Evolutionary conservation across 2,888 invertebrate genomes (phyloP).

Genomic region (Griposia aprilina): DNA sequence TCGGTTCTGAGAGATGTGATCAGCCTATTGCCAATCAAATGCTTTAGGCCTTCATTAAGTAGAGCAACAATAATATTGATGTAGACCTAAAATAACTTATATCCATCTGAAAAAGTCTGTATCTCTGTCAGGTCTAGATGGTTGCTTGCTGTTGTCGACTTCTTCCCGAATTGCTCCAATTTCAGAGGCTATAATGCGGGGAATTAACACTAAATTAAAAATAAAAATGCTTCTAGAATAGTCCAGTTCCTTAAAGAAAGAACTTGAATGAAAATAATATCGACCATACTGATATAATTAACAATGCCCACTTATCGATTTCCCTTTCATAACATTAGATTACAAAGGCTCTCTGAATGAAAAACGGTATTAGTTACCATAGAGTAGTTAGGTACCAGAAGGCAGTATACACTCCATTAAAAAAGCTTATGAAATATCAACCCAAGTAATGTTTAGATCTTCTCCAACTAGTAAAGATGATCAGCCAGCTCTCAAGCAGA

Average conservation of each 20-base stretch:
- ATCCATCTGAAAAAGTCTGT: neutral
- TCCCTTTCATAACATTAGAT: constrained; percentile 43
- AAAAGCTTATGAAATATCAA: too few species aligned
- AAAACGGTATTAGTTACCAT: constrained; percentile 13
- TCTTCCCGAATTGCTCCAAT: neutral
- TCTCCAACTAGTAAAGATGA: too few species aligned
- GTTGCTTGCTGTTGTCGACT: too few species aligned
- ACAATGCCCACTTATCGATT: constrained; percentile 54
- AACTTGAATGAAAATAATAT: constrained; percentile 49
- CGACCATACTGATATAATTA: constrained; percentile 43
- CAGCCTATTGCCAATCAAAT: neutral
- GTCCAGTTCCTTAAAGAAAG: neutral
- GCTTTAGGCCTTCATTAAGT: neutral
- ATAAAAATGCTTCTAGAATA: neutral
- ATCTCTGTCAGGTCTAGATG: neutral
- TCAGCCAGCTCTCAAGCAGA: too few species aligned
- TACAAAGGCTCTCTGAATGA: constrained; percentile 41
- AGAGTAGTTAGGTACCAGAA: neutral
- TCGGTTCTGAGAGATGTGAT: too few species aligned
- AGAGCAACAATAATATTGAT: neutral
- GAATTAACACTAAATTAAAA: neutral
- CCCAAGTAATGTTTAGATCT: too few species aligned
- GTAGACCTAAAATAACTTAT: neutral
- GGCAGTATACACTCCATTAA: neutral
- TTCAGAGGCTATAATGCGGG: neutral